Evolutionary conservation across 2,113 vertebrate genomes (phyloP).

Genomic region (Tonatia bakeri): DNA sequence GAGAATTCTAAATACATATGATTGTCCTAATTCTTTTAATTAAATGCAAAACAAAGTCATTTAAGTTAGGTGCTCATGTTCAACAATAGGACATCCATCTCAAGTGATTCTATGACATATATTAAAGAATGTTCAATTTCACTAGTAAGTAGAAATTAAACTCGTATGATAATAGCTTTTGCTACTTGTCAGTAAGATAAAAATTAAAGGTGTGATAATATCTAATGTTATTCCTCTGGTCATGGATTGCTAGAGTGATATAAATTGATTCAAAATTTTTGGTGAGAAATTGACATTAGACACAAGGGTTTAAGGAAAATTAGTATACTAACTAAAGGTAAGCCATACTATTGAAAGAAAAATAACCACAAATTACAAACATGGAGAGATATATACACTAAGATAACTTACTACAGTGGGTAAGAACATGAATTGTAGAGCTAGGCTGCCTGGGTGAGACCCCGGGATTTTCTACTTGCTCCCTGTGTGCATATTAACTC

Average conservation of each 20-base stretch:
- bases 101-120: neutral
- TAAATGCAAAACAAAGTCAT: neutral
- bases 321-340: neutral
- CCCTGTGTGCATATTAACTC: neutral
- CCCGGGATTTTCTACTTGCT: neutral
- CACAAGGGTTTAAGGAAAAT: neutral
- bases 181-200: neutral
- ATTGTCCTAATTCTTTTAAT: neutral
- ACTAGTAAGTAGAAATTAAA: neutral
- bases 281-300: neutral
- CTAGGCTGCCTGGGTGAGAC: neutral
- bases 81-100: neutral
- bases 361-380: neutral
- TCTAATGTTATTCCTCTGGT: neutral
- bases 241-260: neutral
- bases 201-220: neutral
- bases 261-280: neutral
- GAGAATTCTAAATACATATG: neutral
- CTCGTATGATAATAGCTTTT: neutral
- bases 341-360: neutral
- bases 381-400: neutral
- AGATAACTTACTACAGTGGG: neutral
- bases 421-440: neutral
- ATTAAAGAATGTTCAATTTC: neutral
- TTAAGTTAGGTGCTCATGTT: neutral